A percentile compares a stretch with the other conserved stretches of the same genome.
Conservation (phyloP, 2,113 vertebrate species). For the Litocranius walleri region DNA sequence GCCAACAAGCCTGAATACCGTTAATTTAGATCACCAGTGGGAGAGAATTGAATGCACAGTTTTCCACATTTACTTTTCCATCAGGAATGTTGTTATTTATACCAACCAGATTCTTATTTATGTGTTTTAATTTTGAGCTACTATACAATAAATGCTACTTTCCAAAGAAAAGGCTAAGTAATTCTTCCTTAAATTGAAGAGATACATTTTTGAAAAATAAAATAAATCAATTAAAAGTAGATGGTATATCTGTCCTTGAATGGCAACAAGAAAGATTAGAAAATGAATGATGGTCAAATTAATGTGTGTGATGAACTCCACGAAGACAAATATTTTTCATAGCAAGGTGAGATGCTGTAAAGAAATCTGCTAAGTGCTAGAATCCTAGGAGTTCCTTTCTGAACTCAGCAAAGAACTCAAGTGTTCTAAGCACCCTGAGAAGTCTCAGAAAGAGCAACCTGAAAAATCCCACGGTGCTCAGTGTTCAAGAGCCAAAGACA, state of each 20-base stretch:
- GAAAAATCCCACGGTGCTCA: not conserved
- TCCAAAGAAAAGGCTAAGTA: not conserved
- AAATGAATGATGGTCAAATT: not conserved
- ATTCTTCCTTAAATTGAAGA: not conserved
- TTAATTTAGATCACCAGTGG: slow-evolving; percentile 44
- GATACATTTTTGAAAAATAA: not conserved
- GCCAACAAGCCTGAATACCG: not conserved
- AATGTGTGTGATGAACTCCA: not conserved
- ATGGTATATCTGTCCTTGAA: not conserved
- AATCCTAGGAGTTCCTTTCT: not conserved
- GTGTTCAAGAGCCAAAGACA: not conserved
- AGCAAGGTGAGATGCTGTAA: not conserved
- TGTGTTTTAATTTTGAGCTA: not conserved
- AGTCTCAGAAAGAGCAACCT: not conserved
- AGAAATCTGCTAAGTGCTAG: not conserved
- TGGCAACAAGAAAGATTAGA: not conserved
- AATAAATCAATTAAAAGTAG: not conserved
- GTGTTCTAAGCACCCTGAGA: not conserved
- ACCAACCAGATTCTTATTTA: not conserved
- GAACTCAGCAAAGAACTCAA: not conserved
- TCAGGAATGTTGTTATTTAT: not conserved
- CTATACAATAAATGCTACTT: not conserved
- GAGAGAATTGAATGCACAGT: not conserved
- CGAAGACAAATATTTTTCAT: not conserved
- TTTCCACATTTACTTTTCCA: slow-evolving; percentile 39